Percentiles rank a stretch among this genome's conserved stretches.
Conservation (phyloP, 2,113 vertebrate genomes). For the Otus sunia region DNA sequence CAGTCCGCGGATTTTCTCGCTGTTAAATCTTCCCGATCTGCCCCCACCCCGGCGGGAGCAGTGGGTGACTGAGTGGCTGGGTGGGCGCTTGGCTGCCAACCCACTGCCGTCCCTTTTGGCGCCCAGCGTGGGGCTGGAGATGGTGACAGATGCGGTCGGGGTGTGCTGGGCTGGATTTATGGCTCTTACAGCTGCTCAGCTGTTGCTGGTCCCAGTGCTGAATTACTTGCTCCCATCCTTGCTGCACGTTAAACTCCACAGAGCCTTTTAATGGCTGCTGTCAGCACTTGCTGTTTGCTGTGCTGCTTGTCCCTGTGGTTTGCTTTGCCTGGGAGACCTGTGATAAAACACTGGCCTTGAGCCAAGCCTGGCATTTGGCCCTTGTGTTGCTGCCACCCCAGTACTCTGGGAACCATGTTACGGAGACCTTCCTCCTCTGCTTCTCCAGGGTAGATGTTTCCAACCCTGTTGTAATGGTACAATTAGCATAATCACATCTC, state of each 20-base stretch:
- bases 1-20: rapidly evolving
- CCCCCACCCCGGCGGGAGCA: rapidly evolving
- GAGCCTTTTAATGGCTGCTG: neutral
- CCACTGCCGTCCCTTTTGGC: rapidly evolving
- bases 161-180: neutral
- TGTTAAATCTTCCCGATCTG: neutral
- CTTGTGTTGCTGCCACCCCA: neutral
- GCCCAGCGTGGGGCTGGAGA: rapidly evolving
- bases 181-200: neutral
- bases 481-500: neutral
- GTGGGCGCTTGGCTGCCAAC: neutral
- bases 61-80: neutral
- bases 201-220: too few species aligned
- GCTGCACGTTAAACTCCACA: neutral
- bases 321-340: neutral
- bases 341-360: neutral
- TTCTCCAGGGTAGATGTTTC: neutral
- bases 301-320: neutral
- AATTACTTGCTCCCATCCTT: neutral
- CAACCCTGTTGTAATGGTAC: neutral
- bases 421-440: neutral
- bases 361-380: neutral
- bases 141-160: rapidly evolving
- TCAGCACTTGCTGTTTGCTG: neutral
- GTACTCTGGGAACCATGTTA: neutral